phyloP scores from a whole-genome alignment of 2,888 invertebrate genomes.

The Pachydiplax longipennis region DNA sequence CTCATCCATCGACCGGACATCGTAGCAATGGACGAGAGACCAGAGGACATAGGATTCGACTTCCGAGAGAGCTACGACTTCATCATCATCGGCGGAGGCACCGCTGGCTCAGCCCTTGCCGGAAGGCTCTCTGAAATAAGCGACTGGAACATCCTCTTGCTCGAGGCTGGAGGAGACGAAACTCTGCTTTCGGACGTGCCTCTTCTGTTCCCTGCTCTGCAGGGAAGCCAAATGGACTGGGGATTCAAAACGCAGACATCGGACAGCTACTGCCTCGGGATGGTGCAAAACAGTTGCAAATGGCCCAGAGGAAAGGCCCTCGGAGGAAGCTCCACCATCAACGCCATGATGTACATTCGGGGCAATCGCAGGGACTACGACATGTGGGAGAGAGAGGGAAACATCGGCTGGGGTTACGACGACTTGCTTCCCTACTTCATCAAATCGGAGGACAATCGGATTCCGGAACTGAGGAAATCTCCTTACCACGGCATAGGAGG shows the following conservation, averaged over 20 bases:
- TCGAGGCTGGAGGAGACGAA: conserved; percentile 83
- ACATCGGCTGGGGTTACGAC: conserved; percentile 78
- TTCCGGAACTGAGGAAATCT: conserved; percentile 67
- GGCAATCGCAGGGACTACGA: conserved; percentile 88
- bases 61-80: conserved; percentile 76
- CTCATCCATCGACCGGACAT: conserved; percentile 74
- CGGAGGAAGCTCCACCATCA: conserved; percentile 81
- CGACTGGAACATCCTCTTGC: conserved; percentile 74
- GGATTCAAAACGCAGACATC: conserved; percentile 57
- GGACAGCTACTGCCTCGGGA: conserved; percentile 64
- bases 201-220: conserved; percentile 73
- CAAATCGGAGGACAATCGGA: conserved; percentile 80
- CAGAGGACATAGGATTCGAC: conserved; percentile 53
- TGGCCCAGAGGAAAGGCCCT: conserved; percentile 84
- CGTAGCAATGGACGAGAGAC: conserved; percentile 69
- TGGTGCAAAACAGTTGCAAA: conserved; percentile 70
- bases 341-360: conserved; percentile 89
- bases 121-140: conserved; percentile 75
- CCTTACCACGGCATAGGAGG: conserved; percentile 76
- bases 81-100: conserved; percentile 75
- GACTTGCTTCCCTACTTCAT: conserved; percentile 79
- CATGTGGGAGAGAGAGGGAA: conserved; percentile 80
- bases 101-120: conserved; percentile 76
- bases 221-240: conserved; percentile 81
- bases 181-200: conserved; percentile 77